phyloP scores from a whole-genome alignment of 2,113 vertebrate species.

The Elachura formosa region DNA sequence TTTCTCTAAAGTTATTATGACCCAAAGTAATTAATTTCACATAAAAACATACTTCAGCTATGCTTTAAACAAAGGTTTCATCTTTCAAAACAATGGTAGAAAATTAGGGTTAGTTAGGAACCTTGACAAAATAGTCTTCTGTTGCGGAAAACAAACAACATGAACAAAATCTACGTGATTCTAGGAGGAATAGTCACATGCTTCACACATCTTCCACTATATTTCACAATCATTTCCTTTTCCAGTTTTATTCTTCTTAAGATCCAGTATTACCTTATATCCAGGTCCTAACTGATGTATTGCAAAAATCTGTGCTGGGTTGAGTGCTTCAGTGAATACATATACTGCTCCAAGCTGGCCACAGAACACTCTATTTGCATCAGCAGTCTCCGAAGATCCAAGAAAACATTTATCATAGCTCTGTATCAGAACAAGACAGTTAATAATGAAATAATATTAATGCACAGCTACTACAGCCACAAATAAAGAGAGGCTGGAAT shows the following conservation, averaged over 20 bases:
- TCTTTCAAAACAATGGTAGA: not conserved
- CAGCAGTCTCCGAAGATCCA: constrained; percentile 95
- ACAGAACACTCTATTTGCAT: constrained; percentile 94
- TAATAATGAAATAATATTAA: not conserved
- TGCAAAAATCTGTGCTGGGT: constrained; percentile 97
- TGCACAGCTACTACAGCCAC: not conserved
- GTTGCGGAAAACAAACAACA: not conserved
- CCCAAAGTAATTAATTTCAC: not conserved
- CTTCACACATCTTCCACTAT: not conserved
- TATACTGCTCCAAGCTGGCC: constrained; percentile 95
- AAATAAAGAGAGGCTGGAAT: not conserved
- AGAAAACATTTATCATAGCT: constrained; percentile 99
- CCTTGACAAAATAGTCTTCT: not conserved
- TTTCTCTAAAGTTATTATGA: not conserved
- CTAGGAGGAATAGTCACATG: not conserved
- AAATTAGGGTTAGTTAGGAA: not conserved
- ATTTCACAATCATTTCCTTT: not conserved
- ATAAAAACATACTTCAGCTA: not conserved
- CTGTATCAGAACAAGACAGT: constrained; percentile 66
- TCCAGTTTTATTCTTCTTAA: not conserved
- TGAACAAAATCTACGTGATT: not conserved
- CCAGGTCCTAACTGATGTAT: constrained; percentile 95
- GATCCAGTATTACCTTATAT: constrained; percentile 83
- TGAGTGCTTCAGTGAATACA: constrained; percentile 94
- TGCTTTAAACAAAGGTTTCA: not conserved